phyloP scores from a whole-genome alignment of 2,113 vertebrate genomes.

The Salvator merianae region DNA sequence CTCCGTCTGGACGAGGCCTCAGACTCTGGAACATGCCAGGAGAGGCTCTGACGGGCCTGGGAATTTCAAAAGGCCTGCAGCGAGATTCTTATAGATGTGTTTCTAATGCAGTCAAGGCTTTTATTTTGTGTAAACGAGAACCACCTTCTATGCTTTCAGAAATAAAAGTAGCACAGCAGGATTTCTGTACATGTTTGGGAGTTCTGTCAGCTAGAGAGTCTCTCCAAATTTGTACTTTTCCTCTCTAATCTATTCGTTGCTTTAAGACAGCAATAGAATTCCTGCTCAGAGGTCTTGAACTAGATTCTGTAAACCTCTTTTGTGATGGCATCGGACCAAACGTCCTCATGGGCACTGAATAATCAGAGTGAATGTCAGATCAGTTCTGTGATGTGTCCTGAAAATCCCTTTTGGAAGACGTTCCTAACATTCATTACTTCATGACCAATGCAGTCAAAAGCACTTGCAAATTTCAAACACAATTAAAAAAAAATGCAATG shows the following conservation, averaged over 20 bases:
- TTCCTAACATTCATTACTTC: background rate
- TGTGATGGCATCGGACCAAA: background rate
- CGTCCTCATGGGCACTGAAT: background rate
- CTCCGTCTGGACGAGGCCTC: too few relatives aligned
- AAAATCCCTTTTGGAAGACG: background rate
- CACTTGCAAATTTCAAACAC: constrained; percentile 2
- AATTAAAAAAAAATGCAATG: too few relatives aligned
- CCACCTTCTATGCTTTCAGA: background rate
- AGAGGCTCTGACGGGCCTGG: too few relatives aligned
- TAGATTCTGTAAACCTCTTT: background rate
- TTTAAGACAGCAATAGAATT: background rate
- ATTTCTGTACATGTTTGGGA: background rate
- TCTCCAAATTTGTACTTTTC: background rate
- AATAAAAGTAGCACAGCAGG: background rate
- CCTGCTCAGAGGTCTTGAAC: background rate
- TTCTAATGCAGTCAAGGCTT: background rate
- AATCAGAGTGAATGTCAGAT: constrained; percentile 1
- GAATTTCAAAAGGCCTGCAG: too few relatives aligned
- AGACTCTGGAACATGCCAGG: too few relatives aligned
- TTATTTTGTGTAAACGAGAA: background rate
- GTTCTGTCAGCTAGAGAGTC: background rate
- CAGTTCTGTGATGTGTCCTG: background rate
- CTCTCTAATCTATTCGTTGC: background rate
- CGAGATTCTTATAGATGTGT: too few relatives aligned
- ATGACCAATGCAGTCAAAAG: background rate